Evolutionary conservation across 2,113 vertebrate genomes (phyloP).

Genomic region (Barnardius zonarius): DNA sequence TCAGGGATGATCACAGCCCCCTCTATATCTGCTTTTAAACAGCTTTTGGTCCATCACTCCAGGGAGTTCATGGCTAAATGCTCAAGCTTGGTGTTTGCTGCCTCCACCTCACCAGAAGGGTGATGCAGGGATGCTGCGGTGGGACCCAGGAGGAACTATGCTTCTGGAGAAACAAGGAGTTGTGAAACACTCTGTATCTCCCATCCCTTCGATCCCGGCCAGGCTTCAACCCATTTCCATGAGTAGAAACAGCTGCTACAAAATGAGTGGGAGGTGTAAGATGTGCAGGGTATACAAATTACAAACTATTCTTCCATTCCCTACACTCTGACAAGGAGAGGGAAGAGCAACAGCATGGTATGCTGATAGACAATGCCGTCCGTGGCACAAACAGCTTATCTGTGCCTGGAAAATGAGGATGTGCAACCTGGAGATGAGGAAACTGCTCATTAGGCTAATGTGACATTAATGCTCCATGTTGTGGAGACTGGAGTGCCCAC

Average conservation of each 20-base stretch:
- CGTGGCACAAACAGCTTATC: background rate
- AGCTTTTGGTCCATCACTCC: background rate
- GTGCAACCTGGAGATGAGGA: background rate
- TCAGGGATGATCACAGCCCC: background rate
- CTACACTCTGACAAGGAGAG: background rate
- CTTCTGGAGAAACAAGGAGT: background rate
- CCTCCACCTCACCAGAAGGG: rapidly evolving
- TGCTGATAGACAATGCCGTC: background rate
- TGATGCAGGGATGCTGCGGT: background rate
- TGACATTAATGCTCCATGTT: background rate
- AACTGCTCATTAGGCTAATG: constrained; percentile 12
- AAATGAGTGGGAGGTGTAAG: background rate
- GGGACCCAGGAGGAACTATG: rapidly evolving
- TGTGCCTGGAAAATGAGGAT: background rate
- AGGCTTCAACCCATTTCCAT: background rate
- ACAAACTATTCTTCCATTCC: background rate
- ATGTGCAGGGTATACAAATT: background rate
- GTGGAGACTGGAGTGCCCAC: rapidly evolving
- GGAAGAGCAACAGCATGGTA: background rate
- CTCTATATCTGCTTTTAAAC: background rate
- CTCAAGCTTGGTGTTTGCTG: background rate
- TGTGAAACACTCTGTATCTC: background rate
- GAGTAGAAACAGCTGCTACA: background rate
- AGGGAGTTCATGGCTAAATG: background rate
- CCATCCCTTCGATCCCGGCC: background rate